Conservation (phyloP, 2,113 vertebrate species). For the Cyprinodon variegatus region DNA sequence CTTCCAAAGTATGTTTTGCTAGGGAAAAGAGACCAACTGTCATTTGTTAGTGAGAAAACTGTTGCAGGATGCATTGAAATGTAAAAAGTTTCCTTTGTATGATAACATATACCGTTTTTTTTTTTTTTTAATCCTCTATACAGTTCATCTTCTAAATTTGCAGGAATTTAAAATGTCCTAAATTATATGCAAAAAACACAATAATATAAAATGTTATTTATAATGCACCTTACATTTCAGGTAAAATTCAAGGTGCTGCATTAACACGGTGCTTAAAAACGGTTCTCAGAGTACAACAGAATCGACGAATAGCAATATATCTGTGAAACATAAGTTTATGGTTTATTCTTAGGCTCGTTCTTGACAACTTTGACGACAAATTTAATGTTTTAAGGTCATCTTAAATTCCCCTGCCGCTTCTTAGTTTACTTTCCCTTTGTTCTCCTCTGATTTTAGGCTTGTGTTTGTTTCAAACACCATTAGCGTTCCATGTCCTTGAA, state of each 20-base stretch:
- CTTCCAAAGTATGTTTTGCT: neutral
- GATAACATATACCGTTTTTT: too few relatives aligned
- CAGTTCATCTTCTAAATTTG: neutral
- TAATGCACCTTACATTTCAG: too few relatives aligned
- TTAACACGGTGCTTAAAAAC: too few relatives aligned
- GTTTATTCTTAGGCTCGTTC: too few relatives aligned
- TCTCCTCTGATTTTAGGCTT: neutral
- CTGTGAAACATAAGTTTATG: neutral
- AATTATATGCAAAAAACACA: neutral
- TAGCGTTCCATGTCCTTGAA: too few relatives aligned
- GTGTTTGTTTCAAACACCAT: neutral
- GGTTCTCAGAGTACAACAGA: too few relatives aligned
- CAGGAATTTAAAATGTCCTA: neutral
- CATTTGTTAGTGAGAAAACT: neutral
- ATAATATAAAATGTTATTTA: too few relatives aligned
- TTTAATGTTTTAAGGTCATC: neutral
- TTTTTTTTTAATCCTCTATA: neutral
- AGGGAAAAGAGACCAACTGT: neutral
- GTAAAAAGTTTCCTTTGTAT: neutral
- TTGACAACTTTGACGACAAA: neutral
- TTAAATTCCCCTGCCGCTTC: neutral
- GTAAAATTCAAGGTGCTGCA: too few relatives aligned
- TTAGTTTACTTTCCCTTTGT: neutral
- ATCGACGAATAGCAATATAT: neutral
- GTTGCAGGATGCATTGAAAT: neutral